Evolutionary conservation across 2,888 invertebrate species (phyloP).

Genomic region (Euphydryas editha): DNA sequence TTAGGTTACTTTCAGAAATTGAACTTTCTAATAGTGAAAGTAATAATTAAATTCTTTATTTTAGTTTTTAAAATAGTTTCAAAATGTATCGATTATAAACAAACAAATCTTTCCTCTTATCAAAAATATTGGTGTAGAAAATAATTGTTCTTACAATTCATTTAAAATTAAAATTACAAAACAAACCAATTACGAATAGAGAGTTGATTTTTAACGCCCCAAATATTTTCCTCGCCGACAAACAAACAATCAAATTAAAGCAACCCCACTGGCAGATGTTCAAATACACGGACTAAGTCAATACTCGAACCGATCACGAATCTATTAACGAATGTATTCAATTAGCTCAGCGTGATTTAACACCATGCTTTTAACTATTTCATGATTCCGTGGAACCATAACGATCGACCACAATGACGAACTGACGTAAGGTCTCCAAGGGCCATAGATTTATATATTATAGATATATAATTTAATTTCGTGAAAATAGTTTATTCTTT

Average conservation of each 20-base stretch:
- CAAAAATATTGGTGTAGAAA: no score
- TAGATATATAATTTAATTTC: no score
- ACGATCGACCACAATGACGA: no score
- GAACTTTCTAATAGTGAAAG: no score
- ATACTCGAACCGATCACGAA: conserved; percentile 32
- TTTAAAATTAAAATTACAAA: conserved; percentile 4
- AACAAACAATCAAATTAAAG: conserved; percentile 45
- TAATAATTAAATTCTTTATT: no score
- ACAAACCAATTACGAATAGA: conserved; percentile 19
- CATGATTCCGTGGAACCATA: background rate
- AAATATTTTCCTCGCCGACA: conserved; percentile 51
- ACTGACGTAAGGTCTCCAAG: no score
- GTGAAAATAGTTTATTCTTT: no score
- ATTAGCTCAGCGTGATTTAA: conserved; percentile 59
- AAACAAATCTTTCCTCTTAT: no score
- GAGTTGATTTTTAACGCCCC: conserved; percentile 25
- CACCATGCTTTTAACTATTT: conserved; percentile 46
- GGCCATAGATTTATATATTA: no score
- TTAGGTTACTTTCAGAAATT: no score
- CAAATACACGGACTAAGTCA: conserved; percentile 28
- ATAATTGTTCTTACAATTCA: background rate
- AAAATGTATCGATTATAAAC: no score
- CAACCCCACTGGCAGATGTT: conserved; percentile 30
- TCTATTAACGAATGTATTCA: conserved; percentile 49
- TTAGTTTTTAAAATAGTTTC: no score